These are phyloP conservation scores for Petaurus breviceps DNA, from an alignment of 2,113 vertebrate genomes.

Conservation along the genomic window DNA sequence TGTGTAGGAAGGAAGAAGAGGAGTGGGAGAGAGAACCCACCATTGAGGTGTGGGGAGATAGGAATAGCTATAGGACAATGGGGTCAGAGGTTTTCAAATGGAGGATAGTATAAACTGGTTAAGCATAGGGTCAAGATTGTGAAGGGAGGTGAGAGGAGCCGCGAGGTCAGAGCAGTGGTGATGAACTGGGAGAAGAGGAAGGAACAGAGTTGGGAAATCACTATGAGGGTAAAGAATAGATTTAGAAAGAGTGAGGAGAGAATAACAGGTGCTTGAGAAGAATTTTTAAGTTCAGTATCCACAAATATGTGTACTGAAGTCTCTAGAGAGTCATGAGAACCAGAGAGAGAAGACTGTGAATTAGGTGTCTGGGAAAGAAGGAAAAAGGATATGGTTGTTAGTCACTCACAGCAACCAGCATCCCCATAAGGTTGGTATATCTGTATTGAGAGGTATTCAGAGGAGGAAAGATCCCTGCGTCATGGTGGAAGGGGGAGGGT, in stretches of 20 bases:
- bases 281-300: background rate
- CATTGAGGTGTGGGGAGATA: background rate
- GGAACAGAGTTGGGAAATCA: background rate
- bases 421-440: background rate
- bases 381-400: background rate
- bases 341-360: background rate
- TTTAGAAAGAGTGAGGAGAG: background rate
- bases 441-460: background rate
- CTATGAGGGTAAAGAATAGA: background rate
- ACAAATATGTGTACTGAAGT: background rate
- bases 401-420: background rate
- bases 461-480: background rate
- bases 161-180: background rate
- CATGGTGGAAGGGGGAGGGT: background rate
- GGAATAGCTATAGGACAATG: background rate
- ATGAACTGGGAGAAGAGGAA: background rate
- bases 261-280: background rate
- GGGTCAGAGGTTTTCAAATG: background rate
- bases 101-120: background rate
- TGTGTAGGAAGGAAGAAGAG: background rate
- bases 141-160: accelerated
- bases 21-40: background rate
- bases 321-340: background rate
- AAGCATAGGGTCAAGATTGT: background rate
- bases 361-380: background rate